phyloP scores from a whole-genome alignment of 1,140 invertebrate genomes.

The Lordiphosa mommai region DNA sequence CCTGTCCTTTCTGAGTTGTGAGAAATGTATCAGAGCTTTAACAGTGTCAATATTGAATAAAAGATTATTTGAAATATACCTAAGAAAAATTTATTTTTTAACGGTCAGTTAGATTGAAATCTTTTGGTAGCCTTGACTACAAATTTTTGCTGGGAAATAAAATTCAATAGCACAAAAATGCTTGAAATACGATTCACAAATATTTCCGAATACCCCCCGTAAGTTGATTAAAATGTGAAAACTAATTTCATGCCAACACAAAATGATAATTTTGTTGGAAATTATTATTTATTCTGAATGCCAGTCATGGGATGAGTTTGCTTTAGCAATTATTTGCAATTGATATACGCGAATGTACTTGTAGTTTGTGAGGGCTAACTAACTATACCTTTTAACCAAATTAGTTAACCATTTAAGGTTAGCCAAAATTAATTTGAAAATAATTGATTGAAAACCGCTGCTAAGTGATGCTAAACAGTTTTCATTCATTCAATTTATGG shows the following conservation, averaged over 20 bases:
- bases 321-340: not conserved
- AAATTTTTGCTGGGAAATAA: too few relatives aligned
- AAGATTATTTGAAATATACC: too few relatives aligned
- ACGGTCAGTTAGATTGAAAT: too few relatives aligned
- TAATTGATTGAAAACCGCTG: not conserved
- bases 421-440: constrained; percentile 3
- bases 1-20: too few relatives aligned
- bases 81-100: too few relatives aligned
- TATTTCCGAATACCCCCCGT: constrained; percentile 12
- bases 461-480: constrained; percentile 49
- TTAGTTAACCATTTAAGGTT: not conserved
- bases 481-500: constrained; percentile 45
- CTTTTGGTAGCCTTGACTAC: too few relatives aligned
- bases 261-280: constrained; percentile 24
- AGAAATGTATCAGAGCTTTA: too few relatives aligned
- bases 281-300: constrained; percentile 5
- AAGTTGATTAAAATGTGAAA: constrained; percentile 30
- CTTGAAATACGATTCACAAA: not conserved
- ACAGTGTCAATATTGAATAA: too few relatives aligned
- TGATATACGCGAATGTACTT: too few relatives aligned
- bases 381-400: constrained; percentile 7
- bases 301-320: constrained; percentile 30
- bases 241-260: constrained; percentile 27
- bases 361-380: too few relatives aligned
- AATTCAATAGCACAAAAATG: too few relatives aligned